A percentile compares a stretch with the other conserved stretches of the same genome.
These are phyloP conservation scores for Actinostola sp. DNA, from an alignment of 92 coral and sea anemone genomes.

Conservation along the genomic window DNA sequence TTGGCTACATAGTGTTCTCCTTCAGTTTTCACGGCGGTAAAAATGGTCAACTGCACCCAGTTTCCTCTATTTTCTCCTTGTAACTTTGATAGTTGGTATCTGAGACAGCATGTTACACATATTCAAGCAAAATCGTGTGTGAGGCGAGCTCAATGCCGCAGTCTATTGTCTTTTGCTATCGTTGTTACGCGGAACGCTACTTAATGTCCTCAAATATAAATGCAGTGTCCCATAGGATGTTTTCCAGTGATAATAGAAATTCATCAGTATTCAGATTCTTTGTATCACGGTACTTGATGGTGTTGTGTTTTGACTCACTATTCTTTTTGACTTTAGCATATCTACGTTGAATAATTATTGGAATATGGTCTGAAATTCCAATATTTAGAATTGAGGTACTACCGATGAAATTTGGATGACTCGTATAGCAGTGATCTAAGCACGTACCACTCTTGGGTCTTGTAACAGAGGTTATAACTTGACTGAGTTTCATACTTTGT, in stretches of 20 bases:
- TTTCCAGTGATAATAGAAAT: neutral
- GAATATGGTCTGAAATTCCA: slow-evolving; percentile 45
- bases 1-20: no score
- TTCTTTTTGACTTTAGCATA: neutral
- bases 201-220: slow-evolving; percentile 45
- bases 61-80: no score
- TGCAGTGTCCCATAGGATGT: slow-evolving; percentile 46
- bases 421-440: slow-evolving; percentile 58
- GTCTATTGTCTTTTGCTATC: no score
- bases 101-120: no score
- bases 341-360: slow-evolving; percentile 23
- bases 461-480: slow-evolving; percentile 40
- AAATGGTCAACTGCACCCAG: no score
- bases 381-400: slow-evolving; percentile 29
- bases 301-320: slow-evolving; percentile 1
- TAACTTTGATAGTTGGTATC: no score
- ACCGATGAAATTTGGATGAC: slow-evolving; percentile 33
- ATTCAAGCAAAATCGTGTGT: no score
- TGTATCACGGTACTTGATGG: slow-evolving; percentile 40
- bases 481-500: slow-evolving; percentile 44
- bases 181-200: no score
- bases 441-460: slow-evolving; percentile 60
- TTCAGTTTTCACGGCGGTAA: no score
- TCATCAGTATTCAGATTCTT: slow-evolving; percentile 36
- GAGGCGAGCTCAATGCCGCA: no score